Evolutionary conservation across 30 jellyfish, hydroid and myxozoan genomes (phyloP), one percentile per base, ranked within the genome.

Genomic region (Hydractinia echinata): DNA sequence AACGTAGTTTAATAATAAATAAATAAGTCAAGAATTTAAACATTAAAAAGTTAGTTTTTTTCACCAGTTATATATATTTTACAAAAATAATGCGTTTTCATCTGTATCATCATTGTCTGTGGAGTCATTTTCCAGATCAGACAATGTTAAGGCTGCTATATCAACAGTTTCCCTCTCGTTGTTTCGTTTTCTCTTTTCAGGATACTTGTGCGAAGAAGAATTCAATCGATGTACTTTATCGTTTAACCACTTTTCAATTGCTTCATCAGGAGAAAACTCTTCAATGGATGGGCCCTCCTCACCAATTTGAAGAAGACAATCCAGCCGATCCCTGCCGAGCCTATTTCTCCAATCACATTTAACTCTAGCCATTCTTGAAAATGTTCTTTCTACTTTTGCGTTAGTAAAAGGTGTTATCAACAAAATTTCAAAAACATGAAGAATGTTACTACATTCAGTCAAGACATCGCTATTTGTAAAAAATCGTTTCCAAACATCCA

Each of bases 301-400:
- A 9, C 10, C 10, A 9, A 67, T 39, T 16, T 39, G 10, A 9
- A 67, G 44, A 10, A 16, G 19, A 11, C 11, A 67, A 67, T 67
- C 79, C 54, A 67, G 19, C 54, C 54, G 10, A 30, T 67, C 54
- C 9, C 79, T 10, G 19, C 50, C 9, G 79, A 67, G 79, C 54
- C 79, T 67, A 19, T 67, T 67, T 19, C 79, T 67, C 55, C 30
- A 30, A 39, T 67, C 79, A 9, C 50, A 9, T 67, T 67, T 14
- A 10, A 67, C 79, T 19, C 79, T 16, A 9, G 55, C 68, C 68
- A 56, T 56, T 56, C 79, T 16, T 67, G 79, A 67, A 67, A 73
- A 73, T 77, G 14, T 14, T 30, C 83, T 19, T 73, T 73, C 83
- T 11, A 73, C 76, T 11, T 73, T 73, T 11, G 79, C 83, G 83